These are phyloP conservation scores for Tragelaphus scriptus DNA, from an alignment of 2,113 vertebrate species.

Conservation along the genomic window DNA sequence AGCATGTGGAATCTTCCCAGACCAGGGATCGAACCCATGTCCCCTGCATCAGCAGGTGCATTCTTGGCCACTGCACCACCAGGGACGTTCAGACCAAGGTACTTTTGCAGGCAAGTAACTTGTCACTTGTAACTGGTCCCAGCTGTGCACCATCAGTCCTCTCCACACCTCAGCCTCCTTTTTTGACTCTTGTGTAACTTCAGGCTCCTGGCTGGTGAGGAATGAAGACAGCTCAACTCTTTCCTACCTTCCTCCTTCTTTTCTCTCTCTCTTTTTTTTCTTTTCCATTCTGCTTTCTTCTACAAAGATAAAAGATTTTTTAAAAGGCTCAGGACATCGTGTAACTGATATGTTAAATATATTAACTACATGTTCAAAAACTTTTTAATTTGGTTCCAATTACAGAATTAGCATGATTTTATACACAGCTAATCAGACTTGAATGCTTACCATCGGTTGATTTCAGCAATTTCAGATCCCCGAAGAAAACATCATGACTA, in stretches of 20 bases:
- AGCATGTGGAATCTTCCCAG: not conserved
- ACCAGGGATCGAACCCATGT: fast-evolving
- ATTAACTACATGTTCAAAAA: not conserved
- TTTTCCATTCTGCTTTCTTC: not conserved
- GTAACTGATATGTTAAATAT: not conserved
- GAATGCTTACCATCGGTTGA: not conserved
- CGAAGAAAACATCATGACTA: not conserved
- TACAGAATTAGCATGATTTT: not conserved
- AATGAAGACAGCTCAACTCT: not conserved
- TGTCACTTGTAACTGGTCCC: not conserved
- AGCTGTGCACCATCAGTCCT: not conserved
- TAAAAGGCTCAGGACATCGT: not conserved
- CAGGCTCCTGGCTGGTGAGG: not conserved
- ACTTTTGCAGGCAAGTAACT: not conserved
- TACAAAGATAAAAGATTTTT: not conserved
- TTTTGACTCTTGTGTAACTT: not conserved
- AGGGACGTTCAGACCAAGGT: not conserved
- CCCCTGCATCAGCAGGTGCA: not conserved
- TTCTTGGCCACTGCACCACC: not conserved
- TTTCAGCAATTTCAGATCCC: constrained; percentile 10
- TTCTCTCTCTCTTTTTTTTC: not conserved
- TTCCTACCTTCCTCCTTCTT: not conserved
- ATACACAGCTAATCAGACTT: not conserved
- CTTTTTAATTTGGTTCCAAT: not conserved
- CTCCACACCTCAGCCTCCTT: not conserved